phyloP scores from a whole-genome alignment of 1,140 invertebrate genomes.

The Eulimnadia texana region DNA sequence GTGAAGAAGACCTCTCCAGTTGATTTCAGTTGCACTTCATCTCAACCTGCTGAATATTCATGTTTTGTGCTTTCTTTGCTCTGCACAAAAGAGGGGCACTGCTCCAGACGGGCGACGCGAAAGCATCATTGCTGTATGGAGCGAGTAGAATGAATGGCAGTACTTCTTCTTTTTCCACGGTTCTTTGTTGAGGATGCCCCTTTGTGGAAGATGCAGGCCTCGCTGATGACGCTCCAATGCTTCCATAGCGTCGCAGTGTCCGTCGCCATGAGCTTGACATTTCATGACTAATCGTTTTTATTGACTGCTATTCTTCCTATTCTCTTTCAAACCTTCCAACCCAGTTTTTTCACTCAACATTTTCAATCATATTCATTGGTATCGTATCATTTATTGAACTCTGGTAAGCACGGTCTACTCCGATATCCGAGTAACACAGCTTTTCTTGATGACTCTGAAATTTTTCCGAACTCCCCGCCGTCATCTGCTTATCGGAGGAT shows the following conservation, averaged over 20 bases:
- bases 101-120: background rate
- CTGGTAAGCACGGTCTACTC: too few species aligned
- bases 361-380: too few species aligned
- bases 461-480: background rate
- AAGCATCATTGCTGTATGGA: background rate
- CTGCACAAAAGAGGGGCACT: background rate
- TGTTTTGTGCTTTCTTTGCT: background rate
- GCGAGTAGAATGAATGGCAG: background rate
- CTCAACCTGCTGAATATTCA: background rate
- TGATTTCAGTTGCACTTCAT: background rate
- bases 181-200: background rate
- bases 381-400: too few species aligned
- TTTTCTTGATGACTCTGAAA: background rate
- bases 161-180: background rate
- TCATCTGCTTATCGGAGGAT: background rate
- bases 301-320: background rate
- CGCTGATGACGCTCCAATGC: background rate
- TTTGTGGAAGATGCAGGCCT: background rate
- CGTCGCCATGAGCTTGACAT: background rate
- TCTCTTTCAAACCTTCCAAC: background rate
- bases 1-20: background rate
- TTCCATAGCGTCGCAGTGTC: background rate
- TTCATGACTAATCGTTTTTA: background rate
- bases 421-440: too few species aligned
- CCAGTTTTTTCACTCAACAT: background rate